These are phyloP conservation scores for Prosapia bicincta DNA, from an alignment of 2,888 invertebrate genomes.

Conservation along the genomic window DNA sequence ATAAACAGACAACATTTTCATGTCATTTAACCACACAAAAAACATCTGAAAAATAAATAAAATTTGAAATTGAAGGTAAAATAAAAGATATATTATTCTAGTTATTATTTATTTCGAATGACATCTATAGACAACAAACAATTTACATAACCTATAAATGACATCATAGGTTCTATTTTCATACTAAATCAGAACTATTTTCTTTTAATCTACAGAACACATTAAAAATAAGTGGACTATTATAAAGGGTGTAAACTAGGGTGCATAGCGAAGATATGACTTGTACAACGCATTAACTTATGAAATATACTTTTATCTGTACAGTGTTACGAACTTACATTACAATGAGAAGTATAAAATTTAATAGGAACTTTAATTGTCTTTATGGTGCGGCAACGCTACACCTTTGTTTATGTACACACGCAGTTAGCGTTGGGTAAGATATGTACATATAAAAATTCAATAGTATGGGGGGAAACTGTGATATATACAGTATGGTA, in stretches of 20 bases:
- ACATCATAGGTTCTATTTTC: neutral
- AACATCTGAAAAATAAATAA: too few relatives aligned
- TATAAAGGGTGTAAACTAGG: neutral
- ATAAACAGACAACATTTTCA: too few relatives aligned
- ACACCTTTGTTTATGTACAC: conserved; percentile 23
- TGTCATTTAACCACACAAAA: too few relatives aligned
- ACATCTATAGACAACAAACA: neutral
- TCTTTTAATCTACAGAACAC: conserved; percentile 13
- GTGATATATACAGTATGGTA: neutral
- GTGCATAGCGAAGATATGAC: neutral
- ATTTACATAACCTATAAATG: neutral
- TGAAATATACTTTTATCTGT: conserved; percentile 25
- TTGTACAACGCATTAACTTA: conserved; percentile 14
- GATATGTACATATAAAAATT: conserved; percentile 14
- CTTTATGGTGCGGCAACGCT: conserved; percentile 8
- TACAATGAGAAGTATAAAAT: conserved; percentile 20
- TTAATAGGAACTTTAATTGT: conserved; percentile 29
- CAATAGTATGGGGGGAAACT: conserved; percentile 14
- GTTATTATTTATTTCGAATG: neutral
- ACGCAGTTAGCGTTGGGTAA: conserved; percentile 18
- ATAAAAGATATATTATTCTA: too few relatives aligned
- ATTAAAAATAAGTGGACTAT: conserved; percentile 28
- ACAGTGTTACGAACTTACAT: conserved; percentile 16
- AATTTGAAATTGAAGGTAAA: too few relatives aligned
- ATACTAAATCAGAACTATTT: neutral